These are phyloP conservation scores for Mionectes olivaceus DNA, from an alignment of 2,797 vertebrate species.

Conservation along the genomic window DNA sequence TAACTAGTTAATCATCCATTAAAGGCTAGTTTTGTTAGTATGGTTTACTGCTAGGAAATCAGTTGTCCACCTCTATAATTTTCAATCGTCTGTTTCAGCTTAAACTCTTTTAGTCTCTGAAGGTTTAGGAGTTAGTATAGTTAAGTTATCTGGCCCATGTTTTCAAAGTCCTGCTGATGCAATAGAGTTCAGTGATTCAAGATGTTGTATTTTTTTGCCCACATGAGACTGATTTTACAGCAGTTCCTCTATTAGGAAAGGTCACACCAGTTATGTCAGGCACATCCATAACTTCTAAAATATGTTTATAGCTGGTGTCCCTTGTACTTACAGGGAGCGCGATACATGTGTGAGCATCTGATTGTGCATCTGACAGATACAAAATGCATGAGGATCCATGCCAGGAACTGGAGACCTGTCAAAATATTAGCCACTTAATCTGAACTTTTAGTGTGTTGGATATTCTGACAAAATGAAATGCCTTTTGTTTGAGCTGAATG, in stretches of 20 bases:
- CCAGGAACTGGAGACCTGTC: neutral
- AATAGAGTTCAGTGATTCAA: neutral
- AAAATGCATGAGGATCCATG: neutral
- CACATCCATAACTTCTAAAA: constrained; percentile 39
- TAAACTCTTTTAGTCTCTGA: neutral
- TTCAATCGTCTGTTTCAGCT: neutral
- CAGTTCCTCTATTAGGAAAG: constrained; percentile 40
- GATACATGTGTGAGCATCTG: neutral
- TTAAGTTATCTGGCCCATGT: neutral
- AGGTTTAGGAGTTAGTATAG: neutral
- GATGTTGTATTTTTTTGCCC: neutral
- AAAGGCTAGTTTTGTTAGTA: neutral
- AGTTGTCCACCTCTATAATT: neutral
- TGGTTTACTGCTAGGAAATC: neutral
- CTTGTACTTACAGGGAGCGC: neutral
- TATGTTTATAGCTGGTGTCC: neutral
- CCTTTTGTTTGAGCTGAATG: neutral
- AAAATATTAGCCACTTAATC: neutral
- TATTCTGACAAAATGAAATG: neutral
- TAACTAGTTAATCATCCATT: neutral
- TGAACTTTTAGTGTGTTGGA: neutral
- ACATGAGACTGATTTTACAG: constrained; percentile 33
- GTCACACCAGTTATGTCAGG: constrained; percentile 21
- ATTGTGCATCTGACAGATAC: neutral
- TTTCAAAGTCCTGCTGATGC: constrained; percentile 14